Base-by-base conservation (phyloP, 2,797 vertebrate genomes). In the Labroides dimidiatus region DNA sequence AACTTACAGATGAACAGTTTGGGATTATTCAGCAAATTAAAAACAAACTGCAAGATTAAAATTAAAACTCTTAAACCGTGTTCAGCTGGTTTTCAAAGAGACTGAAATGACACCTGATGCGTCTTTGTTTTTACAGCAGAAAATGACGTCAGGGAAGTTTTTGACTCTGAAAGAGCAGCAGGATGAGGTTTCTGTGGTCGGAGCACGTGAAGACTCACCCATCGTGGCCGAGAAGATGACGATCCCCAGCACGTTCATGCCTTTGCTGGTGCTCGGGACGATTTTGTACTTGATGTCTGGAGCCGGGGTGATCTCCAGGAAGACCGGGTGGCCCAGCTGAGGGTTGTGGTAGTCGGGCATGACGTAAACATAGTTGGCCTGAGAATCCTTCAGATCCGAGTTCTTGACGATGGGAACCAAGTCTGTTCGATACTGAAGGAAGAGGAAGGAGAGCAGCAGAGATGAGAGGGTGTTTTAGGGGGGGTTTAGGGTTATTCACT, bases 191-290 rank as follows among this genome's bases (percentile, higher is more conserved):
- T n/a, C n/a, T n/a, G n/a, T n/a, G n/a, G n/a, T n/a, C n/a, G n/a
- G n/a, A n/a, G n/a, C n/a, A n/a, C n/a, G n/a, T n/a, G n/a, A n/a
- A n/a, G n/a, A 67, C 89, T 86, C 65, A 97, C 96, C 96, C 88
- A 97, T 95, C 0, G 95, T 96, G 21, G 95, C 95, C 0, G 96
- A 97, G 89, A 97, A 97, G 88, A 97, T 96, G 63, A 97, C 96
- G 0, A 97, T 96, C 1, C 96, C 96, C 68, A 97, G 69, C 4
- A 97, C 96, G 0, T 97, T 97, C 96, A 96, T 96, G 84, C 95
- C 95, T 1, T 94, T 95, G 84, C 94, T 97, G 81, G 89, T 94
- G 4, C 96, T 95, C 0, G 95, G 95, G 37, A 94, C 81, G 1
- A 95, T 94, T 82, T 90, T 95, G 78, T 96, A 97, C 62, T 91